Evolutionary conservation across 2,797 vertebrate genomes (phyloP).

Genomic region (Eurystomus glaucurus): DNA sequence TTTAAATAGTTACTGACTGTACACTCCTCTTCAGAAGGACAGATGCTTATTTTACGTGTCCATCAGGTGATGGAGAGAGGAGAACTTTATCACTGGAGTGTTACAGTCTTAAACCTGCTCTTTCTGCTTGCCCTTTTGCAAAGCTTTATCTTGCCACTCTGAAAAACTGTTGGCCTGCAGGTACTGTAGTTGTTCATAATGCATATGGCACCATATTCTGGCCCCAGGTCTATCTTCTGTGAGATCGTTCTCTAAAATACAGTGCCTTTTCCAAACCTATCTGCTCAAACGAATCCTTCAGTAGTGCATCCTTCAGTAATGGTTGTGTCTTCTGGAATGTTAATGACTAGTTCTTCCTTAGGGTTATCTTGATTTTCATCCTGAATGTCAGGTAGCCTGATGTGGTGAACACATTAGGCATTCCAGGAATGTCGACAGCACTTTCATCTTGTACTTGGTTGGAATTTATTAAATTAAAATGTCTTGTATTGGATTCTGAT

Average conservation of each 20-base stretch:
- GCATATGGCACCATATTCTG: not conserved
- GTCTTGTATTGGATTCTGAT: not conserved
- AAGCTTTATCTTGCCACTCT: not conserved
- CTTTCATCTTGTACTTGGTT: slow-evolving; percentile 51
- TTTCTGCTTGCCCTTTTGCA: not conserved
- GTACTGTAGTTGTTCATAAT: not conserved
- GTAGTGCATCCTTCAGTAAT: not conserved
- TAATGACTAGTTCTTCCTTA: slow-evolving; percentile 32
- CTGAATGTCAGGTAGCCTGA: not conserved
- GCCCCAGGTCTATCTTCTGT: not conserved
- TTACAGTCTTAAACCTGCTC: not conserved
- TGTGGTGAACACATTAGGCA: slow-evolving; percentile 18
- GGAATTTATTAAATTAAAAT: slow-evolving; percentile 60
- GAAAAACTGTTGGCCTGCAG: not conserved
- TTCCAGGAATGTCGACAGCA: slow-evolving; percentile 11
- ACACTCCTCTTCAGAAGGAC: not conserved
- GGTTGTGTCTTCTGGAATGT: not conserved
- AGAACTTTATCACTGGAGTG: not conserved
- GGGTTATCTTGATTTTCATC: slow-evolving; percentile 46
- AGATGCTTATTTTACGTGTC: not conserved
- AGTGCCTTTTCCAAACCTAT: not conserved
- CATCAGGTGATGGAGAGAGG: not conserved
- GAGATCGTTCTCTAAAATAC: not conserved
- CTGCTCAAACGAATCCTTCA: not conserved
- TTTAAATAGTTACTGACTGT: not conserved